Evolutionary conservation across 2,113 vertebrate species (phyloP).

Genomic region (Bubo scandiacus): DNA sequence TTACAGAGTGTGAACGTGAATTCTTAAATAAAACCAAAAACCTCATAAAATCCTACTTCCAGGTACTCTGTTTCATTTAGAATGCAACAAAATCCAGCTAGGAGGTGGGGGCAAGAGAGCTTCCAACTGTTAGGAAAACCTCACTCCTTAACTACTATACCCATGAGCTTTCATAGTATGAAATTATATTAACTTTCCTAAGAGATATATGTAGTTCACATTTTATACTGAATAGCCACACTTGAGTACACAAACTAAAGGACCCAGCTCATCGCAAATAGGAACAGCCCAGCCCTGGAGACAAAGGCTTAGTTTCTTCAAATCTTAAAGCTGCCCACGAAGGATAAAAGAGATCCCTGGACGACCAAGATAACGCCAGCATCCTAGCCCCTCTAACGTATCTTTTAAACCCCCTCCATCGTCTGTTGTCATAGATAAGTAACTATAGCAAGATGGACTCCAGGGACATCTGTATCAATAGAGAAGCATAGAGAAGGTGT

Average conservation of each 20-base stretch:
- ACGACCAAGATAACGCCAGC: neutral
- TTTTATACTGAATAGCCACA: neutral
- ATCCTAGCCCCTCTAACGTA: neutral
- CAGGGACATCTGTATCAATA: neutral
- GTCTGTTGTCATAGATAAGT: neutral
- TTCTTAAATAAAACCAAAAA: neutral
- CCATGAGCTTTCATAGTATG: neutral
- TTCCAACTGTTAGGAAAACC: neutral
- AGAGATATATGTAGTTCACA: neutral
- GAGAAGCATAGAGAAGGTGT: neutral
- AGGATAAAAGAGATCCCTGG: neutral
- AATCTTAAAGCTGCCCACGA: neutral
- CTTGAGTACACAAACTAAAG: neutral
- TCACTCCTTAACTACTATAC: neutral
- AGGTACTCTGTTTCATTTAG: neutral
- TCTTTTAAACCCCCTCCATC: neutral
- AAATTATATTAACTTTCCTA: neutral
- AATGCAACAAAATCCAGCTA: neutral
- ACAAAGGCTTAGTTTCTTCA: neutral
- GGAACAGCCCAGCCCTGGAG: neutral
- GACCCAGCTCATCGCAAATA: neutral
- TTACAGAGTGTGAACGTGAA: fast-evolving
- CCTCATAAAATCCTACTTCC: neutral
- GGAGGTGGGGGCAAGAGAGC: too few species aligned
- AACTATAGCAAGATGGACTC: neutral